Percentiles rank a stretch among this genome's conserved stretches.
phyloP scores from a whole-genome alignment of 2,797 vertebrate species.

The Lindbergichthys nudifrons region DNA sequence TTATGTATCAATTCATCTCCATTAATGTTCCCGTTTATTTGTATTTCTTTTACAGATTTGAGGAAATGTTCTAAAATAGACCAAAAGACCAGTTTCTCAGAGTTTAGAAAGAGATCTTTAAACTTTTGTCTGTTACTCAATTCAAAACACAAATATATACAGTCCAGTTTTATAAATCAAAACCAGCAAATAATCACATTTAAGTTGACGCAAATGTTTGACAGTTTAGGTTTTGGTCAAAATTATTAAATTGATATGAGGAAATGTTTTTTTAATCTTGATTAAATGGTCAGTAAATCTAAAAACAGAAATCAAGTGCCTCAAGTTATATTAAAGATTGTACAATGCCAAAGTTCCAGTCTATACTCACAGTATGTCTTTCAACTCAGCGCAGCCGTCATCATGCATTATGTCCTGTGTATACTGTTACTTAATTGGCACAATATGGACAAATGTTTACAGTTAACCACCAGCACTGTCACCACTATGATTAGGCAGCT shows the following conservation, averaged over 20 bases:
- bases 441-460: constrained; percentile 39
- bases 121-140: neutral
- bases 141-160: neutral
- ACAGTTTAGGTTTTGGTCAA: neutral
- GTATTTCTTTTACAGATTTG: neutral
- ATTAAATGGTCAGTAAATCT: no score
- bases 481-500: constrained; percentile 64
- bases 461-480: constrained; percentile 25
- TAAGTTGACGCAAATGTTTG: neutral
- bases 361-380: neutral
- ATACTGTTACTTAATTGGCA: constrained; percentile 9
- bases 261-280: no score
- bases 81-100: neutral
- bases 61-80: neutral
- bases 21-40: no score
- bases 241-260: no score
- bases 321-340: neutral
- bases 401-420: neutral
- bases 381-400: neutral
- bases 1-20: neutral
- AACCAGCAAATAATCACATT: neutral
- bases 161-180: neutral
- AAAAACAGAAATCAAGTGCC: neutral
- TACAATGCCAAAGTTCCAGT: neutral
- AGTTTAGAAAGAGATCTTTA: neutral